phyloP scores from a whole-genome alignment of 1,140 invertebrate genomes.

The Scaptomyza pallida region DNA sequence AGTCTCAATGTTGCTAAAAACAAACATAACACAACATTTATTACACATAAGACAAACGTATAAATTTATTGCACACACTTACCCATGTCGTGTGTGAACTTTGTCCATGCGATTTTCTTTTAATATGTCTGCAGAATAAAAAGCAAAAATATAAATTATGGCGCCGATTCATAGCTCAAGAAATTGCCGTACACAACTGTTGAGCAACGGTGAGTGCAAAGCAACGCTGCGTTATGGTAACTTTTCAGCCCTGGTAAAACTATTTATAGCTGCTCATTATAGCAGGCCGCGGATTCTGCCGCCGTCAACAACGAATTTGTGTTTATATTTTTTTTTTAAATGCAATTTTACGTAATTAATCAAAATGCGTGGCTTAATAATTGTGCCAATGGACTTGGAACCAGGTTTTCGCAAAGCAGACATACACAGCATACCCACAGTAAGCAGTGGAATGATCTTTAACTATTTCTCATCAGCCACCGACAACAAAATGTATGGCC shows the following conservation, averaged over 20 bases:
- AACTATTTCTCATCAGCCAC: slow-evolving; percentile 53
- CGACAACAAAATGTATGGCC: slow-evolving; percentile 53
- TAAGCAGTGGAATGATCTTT: slow-evolving; percentile 67
- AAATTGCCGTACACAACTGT: slow-evolving; percentile 15
- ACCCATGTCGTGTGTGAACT: slow-evolving; percentile 83
- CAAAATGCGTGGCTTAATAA: slow-evolving; percentile 63
- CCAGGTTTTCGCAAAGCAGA: slow-evolving; percentile 72
- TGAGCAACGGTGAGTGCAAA: slow-evolving; percentile 15
- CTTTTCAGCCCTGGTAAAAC: slow-evolving; percentile 15
- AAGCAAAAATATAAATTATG: slow-evolving; percentile 7
- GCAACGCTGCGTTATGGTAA: neutral
- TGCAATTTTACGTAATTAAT: neutral
- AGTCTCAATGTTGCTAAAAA: slow-evolving; percentile 88
- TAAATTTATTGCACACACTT: slow-evolving; percentile 29
- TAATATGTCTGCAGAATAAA: slow-evolving; percentile 65
- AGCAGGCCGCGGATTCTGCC: slow-evolving; percentile 9
- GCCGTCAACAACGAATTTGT: neutral
- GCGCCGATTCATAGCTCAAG: neutral
- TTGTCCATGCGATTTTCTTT: slow-evolving; percentile 83
- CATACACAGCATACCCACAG: slow-evolving; percentile 60
- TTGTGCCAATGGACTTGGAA: slow-evolving; percentile 76
- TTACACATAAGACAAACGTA: neutral
- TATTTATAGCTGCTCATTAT: slow-evolving; percentile 42
- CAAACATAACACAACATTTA: slow-evolving; percentile 18
- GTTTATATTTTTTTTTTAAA: neutral